Evolutionary conservation across 2,888 invertebrate genomes (phyloP).

Genomic region (Clitarchus hookeri): DNA sequence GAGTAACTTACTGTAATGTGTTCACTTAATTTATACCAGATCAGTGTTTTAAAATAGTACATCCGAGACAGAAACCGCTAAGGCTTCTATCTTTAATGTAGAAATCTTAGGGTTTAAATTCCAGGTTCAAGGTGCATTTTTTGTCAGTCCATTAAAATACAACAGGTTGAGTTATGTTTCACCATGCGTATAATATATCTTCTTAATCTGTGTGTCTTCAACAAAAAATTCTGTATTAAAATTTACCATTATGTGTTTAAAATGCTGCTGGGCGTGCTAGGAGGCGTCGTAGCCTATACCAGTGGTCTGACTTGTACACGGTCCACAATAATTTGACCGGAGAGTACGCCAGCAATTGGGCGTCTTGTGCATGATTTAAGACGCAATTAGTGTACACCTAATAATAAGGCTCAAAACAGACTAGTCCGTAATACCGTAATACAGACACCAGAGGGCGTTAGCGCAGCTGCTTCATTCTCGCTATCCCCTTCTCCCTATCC

Average conservation of each 20-base stretch:
- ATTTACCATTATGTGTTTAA: not conserved
- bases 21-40: no score
- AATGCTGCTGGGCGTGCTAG: not conserved
- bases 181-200: no score
- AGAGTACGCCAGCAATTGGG: not conserved
- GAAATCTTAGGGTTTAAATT: no score
- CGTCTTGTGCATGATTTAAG: slow-evolving; percentile 33
- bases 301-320: not conserved
- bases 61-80: no score
- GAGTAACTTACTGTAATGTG: no score
- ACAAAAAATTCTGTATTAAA: no score
- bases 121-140: no score
- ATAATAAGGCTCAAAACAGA: slow-evolving; percentile 20
- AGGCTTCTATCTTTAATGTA: no score
- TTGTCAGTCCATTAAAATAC: no score
- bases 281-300: not conserved
- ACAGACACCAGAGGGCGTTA: slow-evolving; percentile 9
- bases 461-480: slow-evolving; percentile 2
- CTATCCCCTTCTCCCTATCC: not conserved
- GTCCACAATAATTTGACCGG: not conserved
- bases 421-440: slow-evolving; percentile 9
- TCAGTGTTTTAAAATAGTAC: no score
- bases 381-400: slow-evolving; percentile 31
- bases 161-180: no score
- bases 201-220: no score